phyloP scores from a whole-genome alignment of 1,140 invertebrate genomes.

The Ceratosolen fusciceps region DNA sequence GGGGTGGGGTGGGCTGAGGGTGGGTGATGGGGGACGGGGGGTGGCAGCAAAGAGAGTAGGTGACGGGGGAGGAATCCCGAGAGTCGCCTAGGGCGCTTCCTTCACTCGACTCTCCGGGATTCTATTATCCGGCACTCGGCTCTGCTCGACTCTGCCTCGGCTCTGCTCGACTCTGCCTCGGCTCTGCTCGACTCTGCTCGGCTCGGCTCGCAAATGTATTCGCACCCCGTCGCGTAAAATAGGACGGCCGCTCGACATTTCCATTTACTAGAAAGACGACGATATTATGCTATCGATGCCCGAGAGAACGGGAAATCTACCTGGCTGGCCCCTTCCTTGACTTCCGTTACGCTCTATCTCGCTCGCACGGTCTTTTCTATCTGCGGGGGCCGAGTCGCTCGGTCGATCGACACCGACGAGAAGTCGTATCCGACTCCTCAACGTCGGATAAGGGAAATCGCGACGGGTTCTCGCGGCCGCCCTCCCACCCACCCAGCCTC shows the following conservation, averaged over 20 bases:
- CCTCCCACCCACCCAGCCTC: too few relatives aligned
- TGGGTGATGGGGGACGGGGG: neutral
- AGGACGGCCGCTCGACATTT: constrained; percentile 54
- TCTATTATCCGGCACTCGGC: constrained; percentile 44
- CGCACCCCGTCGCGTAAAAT: constrained; percentile 45
- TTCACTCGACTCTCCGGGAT: constrained; percentile 46
- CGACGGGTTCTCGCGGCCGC: neutral
- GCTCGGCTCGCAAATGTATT: constrained; percentile 48
- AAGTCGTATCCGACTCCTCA: constrained; percentile 3
- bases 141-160: neutral
- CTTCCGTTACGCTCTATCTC: neutral
- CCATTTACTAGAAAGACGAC: constrained; percentile 57
- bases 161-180: constrained; percentile 5
- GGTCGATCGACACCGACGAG: constrained; percentile 3
- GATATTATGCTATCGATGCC: constrained; percentile 57
- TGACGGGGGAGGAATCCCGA: constrained; percentile 29
- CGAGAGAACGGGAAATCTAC: constrained; percentile 30
- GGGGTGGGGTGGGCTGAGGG: neutral
- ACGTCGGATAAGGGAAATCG: constrained; percentile 21
- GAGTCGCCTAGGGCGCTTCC: constrained; percentile 40
- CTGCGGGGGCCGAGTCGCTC: neutral
- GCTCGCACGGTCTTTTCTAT: neutral
- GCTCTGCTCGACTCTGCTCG: too few relatives aligned
- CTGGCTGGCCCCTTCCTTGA: constrained; percentile 15
- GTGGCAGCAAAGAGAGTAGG: constrained; percentile 4